Conservation (phyloP, 2,888 invertebrate species). For the Amaurobius ferox region DNA sequence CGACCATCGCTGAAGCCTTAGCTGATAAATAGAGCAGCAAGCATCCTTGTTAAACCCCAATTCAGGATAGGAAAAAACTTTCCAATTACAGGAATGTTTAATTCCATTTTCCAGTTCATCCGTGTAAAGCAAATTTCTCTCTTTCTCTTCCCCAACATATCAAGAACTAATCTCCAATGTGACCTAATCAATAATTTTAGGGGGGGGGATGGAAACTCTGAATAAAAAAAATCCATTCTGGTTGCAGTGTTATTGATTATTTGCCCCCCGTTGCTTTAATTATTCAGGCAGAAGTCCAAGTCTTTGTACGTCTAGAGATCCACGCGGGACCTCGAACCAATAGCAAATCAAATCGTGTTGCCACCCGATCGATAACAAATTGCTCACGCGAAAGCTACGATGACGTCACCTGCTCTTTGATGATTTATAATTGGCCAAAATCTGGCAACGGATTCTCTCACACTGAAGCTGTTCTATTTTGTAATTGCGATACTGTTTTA, state of each 20-base stretch:
- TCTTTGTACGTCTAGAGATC: slow-evolving; percentile 63
- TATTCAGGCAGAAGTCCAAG: slow-evolving; percentile 72
- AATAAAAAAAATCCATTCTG: slow-evolving; percentile 59
- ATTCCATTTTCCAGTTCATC: slow-evolving; percentile 71
- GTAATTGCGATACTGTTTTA: slow-evolving; percentile 45
- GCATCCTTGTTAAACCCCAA: slow-evolving; percentile 57
- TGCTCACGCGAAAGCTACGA: slow-evolving; percentile 72
- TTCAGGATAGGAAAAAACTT: slow-evolving; percentile 45
- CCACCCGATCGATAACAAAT: slow-evolving; percentile 72
- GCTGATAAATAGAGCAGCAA: slow-evolving; percentile 62
- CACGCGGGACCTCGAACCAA: slow-evolving; percentile 67
- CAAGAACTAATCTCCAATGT: slow-evolving; percentile 70
- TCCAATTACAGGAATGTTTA: slow-evolving; percentile 71
- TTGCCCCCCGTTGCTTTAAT: slow-evolving; percentile 71
- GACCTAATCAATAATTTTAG: slow-evolving; percentile 61
- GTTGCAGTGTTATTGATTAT: slow-evolving; percentile 72
- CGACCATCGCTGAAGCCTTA: slow-evolving; percentile 23
- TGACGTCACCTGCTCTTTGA: slow-evolving; percentile 72
- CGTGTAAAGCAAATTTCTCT: slow-evolving; percentile 60
- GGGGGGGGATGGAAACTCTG: slow-evolving; percentile 34
- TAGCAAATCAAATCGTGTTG: slow-evolving; percentile 72
- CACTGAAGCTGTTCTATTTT: slow-evolving; percentile 61
- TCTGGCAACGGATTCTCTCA: slow-evolving; percentile 70
- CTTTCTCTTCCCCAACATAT: slow-evolving; percentile 40
- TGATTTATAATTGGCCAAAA: slow-evolving; percentile 72